Evolutionary conservation across 2,888 invertebrate species (phyloP), one percentile per base, ranked within the genome.

Genomic region (Esperia sulphurella): DNA sequence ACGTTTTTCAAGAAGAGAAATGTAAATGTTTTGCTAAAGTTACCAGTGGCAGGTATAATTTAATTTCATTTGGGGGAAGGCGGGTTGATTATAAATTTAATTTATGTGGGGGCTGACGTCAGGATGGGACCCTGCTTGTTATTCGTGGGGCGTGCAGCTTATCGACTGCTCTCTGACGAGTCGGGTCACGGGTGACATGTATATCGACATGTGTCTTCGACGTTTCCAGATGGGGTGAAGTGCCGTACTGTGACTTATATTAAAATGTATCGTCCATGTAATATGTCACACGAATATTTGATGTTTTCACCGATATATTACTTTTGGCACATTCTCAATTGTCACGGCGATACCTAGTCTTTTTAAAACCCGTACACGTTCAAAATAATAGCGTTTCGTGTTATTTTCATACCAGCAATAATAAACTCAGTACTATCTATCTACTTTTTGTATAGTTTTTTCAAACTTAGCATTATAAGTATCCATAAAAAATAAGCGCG

Each of bases 11-110:
- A 75, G 73, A 56, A 68, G 59, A 49, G 54, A 73, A 81, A 79
- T 74, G 74, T 81, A 83, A 85, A 86, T 83, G 77, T 85, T 83
- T 82, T 78, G 71, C 63, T 73, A 61, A 78, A 79, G 78, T 75
- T 72, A 68, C 75, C 78, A 72, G 70, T 73, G 75, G 76, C 80
- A 82, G 79, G 81, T 83, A 77, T 82, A 83, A 86, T 86, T 86
- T 79, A 80, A 85, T 85, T 84, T 82, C 68, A 77, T 81, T 80
- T 76, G 70, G 75, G 77, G 70, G 72, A 71, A 73, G 79, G 66
- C 61, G 71, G 74, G 80, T 83, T 85, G 82, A 85, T 85, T 86
- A 85, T 85, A 82, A 85, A 86, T 84, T 86, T 80, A 85, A 86
- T 85, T 86, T 83, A 83, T 85, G 79, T 79, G 72, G 71, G 73